These are phyloP conservation scores for Schizothorax lantsangensis DNA, from an alignment of 2,797 vertebrate species.

Conservation along the genomic window DNA sequence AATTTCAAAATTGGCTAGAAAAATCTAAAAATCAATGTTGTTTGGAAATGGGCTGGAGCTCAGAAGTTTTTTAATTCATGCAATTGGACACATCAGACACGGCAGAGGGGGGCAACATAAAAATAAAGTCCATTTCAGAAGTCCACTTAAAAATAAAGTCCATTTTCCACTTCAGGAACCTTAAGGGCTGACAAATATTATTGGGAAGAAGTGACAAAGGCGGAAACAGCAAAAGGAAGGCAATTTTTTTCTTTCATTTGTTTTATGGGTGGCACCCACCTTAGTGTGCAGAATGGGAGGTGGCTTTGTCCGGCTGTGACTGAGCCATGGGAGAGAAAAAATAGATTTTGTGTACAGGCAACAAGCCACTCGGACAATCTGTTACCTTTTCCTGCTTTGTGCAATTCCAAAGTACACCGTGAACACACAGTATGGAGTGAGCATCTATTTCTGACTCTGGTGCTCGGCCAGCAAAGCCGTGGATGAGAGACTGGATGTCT, in stretches of 20 bases:
- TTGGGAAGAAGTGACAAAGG: conserved; percentile 61
- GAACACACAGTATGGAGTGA: conserved; percentile 41
- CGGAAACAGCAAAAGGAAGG: conserved; percentile 55
- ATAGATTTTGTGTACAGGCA: conserved; percentile 40
- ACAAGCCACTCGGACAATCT: conserved; percentile 41
- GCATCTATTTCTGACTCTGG: conserved; percentile 46
- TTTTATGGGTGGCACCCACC: conserved; percentile 53
- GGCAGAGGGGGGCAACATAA: no score
- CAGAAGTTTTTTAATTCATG: conserved; percentile 73
- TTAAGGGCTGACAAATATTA: conserved; percentile 63
- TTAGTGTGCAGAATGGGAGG: conserved; percentile 44
- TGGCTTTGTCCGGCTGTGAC: conserved; percentile 47
- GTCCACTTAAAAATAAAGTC: conserved; percentile 77
- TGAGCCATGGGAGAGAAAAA: conserved; percentile 42
- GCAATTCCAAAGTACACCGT: conserved; percentile 42
- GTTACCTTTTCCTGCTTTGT: conserved; percentile 50
- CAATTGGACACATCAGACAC: no score
- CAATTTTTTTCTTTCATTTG: conserved; percentile 56
- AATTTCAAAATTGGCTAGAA: background rate
- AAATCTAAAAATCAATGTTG: background rate
- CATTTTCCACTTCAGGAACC: conserved; percentile 74
- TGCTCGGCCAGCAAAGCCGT: conserved; percentile 6
- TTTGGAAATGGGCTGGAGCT: conserved; percentile 63
- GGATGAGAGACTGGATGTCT: conserved; percentile 42
- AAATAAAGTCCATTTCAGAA: no score